Base-by-base conservation (phyloP, 2,113 vertebrate genomes). In the Todiramphus saurophagus region DNA sequence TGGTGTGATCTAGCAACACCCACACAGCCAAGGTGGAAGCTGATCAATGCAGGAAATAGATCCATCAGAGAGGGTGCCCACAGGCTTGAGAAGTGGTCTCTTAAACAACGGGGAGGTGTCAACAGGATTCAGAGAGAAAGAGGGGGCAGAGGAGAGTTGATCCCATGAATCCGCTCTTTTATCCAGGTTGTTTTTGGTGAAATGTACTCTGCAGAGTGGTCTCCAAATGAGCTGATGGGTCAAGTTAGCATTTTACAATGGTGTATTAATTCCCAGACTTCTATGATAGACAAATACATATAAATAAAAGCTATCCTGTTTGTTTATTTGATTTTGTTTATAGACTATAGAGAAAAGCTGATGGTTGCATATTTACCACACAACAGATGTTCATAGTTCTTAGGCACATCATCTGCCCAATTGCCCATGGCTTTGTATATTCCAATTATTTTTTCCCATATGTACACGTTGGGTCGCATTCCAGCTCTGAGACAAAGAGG, bases 341-440 rank as follows among this genome's bases (percentile, higher is more conserved):
- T 75, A 67, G 91, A 89, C 68, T 70, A 41, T 60, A 77, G 86
- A 73, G 81, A 84, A 89, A 90, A 96, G 94, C 96, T 96, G 94
- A 94, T 93, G 87, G 88, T 78, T 94, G 80, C 83, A 68, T 90
- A 90, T 95, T 96, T 90, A 72, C 90, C 33, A 84, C 60, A 92
- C 92, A 96, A 41, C 94, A 96, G 95, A 92, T 94, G 96, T 95
- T 96, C 80, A 44, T 90, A 84, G 90, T 93, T 94, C 95, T 90
- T 80, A 87, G 80, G 89, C 92, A 94, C 73, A 89, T 97, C 95
- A 89, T 97, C 94, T 95, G 90, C 76, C 94, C 96, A 96, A 93
- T 93, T 93, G 95, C 83, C 96, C 94, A 92, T 96, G 92, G 92
- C 88, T 96, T 93, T 95, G 81, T 96, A 92, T 94, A 84, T 86